Conservation (phyloP, 2,113 vertebrate species). For the Crotalus tigris region DNA sequence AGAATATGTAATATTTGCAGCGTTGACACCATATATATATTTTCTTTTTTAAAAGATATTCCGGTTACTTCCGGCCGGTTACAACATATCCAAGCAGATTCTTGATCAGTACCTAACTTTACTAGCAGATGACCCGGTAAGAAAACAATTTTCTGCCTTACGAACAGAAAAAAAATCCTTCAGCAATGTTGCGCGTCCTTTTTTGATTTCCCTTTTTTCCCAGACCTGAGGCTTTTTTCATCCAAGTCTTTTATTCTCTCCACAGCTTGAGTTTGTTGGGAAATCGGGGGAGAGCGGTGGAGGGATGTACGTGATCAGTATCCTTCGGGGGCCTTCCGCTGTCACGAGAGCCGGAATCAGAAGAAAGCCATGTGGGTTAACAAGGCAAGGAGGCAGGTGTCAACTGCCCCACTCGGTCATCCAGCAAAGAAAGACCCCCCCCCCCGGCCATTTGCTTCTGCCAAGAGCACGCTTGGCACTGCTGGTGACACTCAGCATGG, state of each 20-base stretch:
- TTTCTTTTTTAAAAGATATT: constrained; percentile 74
- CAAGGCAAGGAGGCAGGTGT: background rate
- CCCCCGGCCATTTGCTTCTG: too few species aligned
- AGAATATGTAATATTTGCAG: too few species aligned
- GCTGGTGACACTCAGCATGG: too few species aligned
- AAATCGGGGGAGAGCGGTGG: constrained; percentile 91
- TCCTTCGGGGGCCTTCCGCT: constrained; percentile 68
- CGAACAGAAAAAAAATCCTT: background rate
- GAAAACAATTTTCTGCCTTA: background rate
- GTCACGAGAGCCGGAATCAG: too few species aligned
- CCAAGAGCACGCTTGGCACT: too few species aligned
- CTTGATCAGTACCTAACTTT: constrained; percentile 92
- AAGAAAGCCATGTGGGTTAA: too few species aligned
- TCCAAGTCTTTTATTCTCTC: background rate
- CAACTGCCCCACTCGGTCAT: too few species aligned
- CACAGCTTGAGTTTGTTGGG: constrained; percentile 89
- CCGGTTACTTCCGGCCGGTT: constrained; percentile 81
- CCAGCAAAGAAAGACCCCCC: too few species aligned
- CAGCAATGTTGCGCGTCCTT: background rate
- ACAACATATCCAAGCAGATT: constrained; percentile 87
- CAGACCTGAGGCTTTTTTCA: rapidly evolving
- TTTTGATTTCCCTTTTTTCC: too few species aligned
- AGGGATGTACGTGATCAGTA: constrained; percentile 93
- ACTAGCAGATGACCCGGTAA: constrained; percentile 90
- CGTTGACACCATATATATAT: too few species aligned